Evolutionary conservation across 2,797 vertebrate species (phyloP).

Genomic region (Adelosebastes latens): DNA sequence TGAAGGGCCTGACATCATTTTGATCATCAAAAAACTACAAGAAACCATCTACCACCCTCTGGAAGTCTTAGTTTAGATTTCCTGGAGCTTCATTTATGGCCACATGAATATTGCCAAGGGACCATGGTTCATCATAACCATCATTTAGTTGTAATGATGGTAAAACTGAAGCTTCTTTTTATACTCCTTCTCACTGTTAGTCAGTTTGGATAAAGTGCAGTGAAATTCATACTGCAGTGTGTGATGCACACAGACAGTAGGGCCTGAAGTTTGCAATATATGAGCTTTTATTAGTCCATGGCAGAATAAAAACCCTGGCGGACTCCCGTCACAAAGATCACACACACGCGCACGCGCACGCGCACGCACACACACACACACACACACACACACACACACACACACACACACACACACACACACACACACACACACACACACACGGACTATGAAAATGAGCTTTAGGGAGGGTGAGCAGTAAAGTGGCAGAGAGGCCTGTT

Average conservation of each 20-base stretch:
- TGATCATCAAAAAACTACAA: not conserved
- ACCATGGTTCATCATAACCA: not conserved
- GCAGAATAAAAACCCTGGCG: not conserved
- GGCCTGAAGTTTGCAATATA: not conserved
- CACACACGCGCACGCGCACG: not conserved
- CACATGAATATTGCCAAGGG: not conserved
- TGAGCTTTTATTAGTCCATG: constrained; percentile 6
- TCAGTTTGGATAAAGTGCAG: not conserved
- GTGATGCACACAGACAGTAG: not conserved
- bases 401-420: not conserved
- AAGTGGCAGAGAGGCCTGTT: constrained; percentile 34
- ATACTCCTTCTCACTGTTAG: not conserved
- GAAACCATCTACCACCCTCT: not conserved
- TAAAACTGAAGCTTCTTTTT: not conserved
- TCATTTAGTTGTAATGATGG: not conserved
- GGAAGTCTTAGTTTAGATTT: not conserved
- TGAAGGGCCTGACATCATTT: not conserved
- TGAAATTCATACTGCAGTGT: not conserved
- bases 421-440: not conserved
- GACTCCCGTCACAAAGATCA: not conserved
- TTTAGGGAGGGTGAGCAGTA: constrained; percentile 12
- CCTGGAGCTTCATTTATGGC: not conserved
- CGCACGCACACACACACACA: not conserved
- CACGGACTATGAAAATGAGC: not conserved
- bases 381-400: not conserved